Conservation (phyloP, 2,888 invertebrate genomes). For the Brachypalpus laphriformis region DNA sequence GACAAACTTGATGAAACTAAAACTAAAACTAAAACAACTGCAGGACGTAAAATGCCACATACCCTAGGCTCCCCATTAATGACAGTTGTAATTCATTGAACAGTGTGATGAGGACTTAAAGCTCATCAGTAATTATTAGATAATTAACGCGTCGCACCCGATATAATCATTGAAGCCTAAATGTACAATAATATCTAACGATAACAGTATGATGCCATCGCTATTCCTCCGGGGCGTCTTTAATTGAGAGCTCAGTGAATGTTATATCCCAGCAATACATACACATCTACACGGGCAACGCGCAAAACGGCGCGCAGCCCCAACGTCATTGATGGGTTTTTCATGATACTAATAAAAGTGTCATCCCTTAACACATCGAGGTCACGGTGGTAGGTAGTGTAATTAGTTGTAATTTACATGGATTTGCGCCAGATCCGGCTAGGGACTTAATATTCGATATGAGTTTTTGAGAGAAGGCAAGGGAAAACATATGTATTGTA, state of each 20-base stretch:
- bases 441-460: not conserved
- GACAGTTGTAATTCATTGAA: slow-evolving; percentile 5
- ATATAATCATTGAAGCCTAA: slow-evolving; percentile 16
- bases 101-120: slow-evolving; percentile 24
- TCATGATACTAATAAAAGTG: slow-evolving; percentile 45
- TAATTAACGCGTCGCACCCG: slow-evolving; percentile 39
- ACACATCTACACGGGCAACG: not conserved
- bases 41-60: not conserved
- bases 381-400: not conserved
- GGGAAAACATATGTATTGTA: too few relatives aligned
- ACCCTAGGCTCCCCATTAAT: not conserved
- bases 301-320: not conserved
- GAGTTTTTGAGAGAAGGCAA: not conserved
- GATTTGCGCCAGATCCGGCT: not conserved
- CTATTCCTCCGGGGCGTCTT: not conserved
- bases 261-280: not conserved
- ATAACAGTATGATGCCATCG: not conserved
- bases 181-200: slow-evolving; percentile 9
- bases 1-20: not conserved
- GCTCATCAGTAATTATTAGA: slow-evolving; percentile 38
- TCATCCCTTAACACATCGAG: slow-evolving; percentile 1
- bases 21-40: not conserved
- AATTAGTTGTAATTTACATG: slow-evolving; percentile 32
- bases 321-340: slow-evolving; percentile 31
- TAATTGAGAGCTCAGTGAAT: slow-evolving; percentile 23